Conservation (phyloP, 2,797 vertebrate genomes). For the Martes flavigula region DNA sequence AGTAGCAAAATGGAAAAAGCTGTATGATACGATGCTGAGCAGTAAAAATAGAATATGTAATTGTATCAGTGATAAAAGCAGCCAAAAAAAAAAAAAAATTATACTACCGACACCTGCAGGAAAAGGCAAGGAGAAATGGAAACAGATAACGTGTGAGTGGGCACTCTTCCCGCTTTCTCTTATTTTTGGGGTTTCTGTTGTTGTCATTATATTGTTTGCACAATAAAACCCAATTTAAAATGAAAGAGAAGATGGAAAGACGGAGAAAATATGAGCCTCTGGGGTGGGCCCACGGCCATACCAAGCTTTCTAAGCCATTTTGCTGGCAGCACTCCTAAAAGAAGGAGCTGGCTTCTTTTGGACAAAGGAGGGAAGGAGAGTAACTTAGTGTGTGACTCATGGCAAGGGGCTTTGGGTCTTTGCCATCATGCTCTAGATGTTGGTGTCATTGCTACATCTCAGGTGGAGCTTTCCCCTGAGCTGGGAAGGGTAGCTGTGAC, state of each 20-base stretch:
- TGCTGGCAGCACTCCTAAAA: not conserved
- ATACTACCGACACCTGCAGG: not conserved
- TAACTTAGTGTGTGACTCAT: not conserved
- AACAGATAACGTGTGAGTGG: not conserved
- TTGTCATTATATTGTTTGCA: conserved; percentile 35
- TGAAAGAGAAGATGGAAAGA: conserved; percentile 21
- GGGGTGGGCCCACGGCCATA: not conserved
- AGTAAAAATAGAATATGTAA: not conserved
- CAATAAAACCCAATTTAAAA: conserved; percentile 24
- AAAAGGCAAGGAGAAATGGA: not conserved
- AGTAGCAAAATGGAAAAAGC: not conserved
- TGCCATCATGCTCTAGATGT: not conserved
- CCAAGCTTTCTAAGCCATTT: not conserved
- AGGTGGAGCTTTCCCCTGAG: not conserved
- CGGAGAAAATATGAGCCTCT: conserved; percentile 4
- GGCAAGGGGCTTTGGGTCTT: not conserved
- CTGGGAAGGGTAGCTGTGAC: not conserved
- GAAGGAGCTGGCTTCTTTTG: not conserved
- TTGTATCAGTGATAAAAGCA: not conserved
- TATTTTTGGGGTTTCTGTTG: not conserved
- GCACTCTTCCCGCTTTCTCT: not conserved
- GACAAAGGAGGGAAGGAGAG: not conserved
- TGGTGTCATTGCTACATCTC: not conserved
- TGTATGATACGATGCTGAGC: not conserved
- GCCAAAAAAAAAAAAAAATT: not conserved